Conservation (phyloP, 2,797 vertebrate species). For the Sphenodon punctatus region DNA sequence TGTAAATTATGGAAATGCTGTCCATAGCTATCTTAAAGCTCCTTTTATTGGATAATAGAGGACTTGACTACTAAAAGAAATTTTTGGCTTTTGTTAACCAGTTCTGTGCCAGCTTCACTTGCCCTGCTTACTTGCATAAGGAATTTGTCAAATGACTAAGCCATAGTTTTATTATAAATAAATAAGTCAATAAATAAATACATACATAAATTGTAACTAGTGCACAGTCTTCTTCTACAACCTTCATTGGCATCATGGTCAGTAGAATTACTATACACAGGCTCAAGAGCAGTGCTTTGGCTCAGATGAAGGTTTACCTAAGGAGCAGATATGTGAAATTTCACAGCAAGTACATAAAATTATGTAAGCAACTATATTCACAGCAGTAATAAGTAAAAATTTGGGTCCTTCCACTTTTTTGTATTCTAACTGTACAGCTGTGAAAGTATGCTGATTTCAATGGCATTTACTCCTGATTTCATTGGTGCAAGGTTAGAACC, state of each 20-base stretch:
- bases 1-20: too few species aligned
- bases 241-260: neutral
- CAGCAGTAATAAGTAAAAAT: neutral
- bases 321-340: neutral
- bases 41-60: neutral
- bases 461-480: neutral
- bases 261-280: neutral
- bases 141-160: too few species aligned
- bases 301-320: neutral
- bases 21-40: neutral
- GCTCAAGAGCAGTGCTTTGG: neutral
- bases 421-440: neutral
- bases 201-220: too few species aligned
- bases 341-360: neutral
- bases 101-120: accelerated
- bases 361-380: neutral
- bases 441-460: neutral
- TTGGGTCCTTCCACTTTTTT: neutral
- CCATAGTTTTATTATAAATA: too few species aligned
- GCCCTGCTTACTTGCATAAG: too few species aligned
- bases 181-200: too few species aligned
- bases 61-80: neutral
- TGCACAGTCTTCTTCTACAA: neutral
- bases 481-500: neutral
- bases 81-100: neutral